Base-by-base conservation (phyloP, 2,888 invertebrate genomes). In the Macrophya annulata region DNA sequence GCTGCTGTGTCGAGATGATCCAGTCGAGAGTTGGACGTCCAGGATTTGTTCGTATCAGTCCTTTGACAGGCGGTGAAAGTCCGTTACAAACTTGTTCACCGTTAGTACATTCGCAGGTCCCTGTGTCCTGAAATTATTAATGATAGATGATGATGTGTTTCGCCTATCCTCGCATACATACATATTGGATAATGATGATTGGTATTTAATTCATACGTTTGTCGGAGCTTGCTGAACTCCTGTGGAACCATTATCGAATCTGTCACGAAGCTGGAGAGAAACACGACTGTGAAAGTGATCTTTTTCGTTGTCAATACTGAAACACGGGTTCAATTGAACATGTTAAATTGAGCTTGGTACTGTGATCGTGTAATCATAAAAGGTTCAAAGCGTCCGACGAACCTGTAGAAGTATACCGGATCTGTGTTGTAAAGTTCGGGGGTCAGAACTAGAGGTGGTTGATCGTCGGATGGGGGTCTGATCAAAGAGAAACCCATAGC, bases 401-500 rank as follows among this genome's bases (percentile, higher is more conserved):
- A 92, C 91, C 92, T 93, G 86, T 93, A 93, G 88, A 95, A 93
- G 87, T 94, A 93, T 1, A 92, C 93, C 1, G 93, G 93, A 84
- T 93, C 93, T 0, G 93, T 91, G 4, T 91, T 88, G 88, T 96
- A 96, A 0, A 96, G 91, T 3, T 93, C 90, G 0, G 94, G 94
- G 0, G 93, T 92, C 0, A 96, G 93, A 8, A 90, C 92, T 62
- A 96, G 91, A 0, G 95, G 88, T 0, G 94, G 92, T 88, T 96
- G 96, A 89, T 95, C 95, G 89, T 95, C 96, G 8, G 95, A 95
- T 3, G 96, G 96, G 31, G 96, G 95, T 0, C 96, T 94, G 87
- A 96, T 94, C 90, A 95, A 94, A 40, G 96, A 95, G 94, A 96
- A 96, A 68, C 94, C 96, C 96, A 96, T 96, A n/a, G 96, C 96